Evolutionary conservation across 2,888 invertebrate genomes (phyloP), one percentile per base, ranked within the genome.

Genomic region (Polia nebulosa): DNA sequence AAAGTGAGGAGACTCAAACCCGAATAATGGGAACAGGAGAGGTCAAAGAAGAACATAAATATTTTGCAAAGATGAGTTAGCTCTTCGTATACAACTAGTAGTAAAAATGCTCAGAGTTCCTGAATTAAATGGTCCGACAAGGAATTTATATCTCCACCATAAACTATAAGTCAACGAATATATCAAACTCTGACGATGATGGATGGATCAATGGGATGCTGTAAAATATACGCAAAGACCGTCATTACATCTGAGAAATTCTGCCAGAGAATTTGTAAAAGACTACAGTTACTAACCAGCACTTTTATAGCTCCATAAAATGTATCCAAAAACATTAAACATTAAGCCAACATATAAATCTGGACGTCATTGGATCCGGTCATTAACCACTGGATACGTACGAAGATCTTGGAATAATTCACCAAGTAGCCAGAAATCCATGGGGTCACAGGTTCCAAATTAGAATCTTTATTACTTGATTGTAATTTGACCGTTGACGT

Each of bases 401-500:
- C 27, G 32, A 9, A 69, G 15, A 39, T 63, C 81, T 64, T 56
- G 15, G 44, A 64, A 80, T 60, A 60, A 69, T 69, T 39, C 44
- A 4, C 20, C 34, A 57, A 63, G 47, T 60, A 57, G 57, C 44
- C 52, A 76, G 56, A 76, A 75, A 44, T 57, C 22, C 2, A 76
- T 63, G 41, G 56, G 61, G 68, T 67, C 57, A 80, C 53, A 60
- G 56, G n/a, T 58, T 47, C 64, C 72, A 36, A 77, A 80, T 76
- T 64, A 64, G 77, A 70, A 52, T 63, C 36, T 80, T 77, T 80
- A 80, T 80, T 69, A 69, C 76, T 52, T 20, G 25, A 49, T 52
- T 80, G 76, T 70, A 76, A 69, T 76, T 80, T 64, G 70, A 80
- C 27, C 29, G 70, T 76, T 80, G 77, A 77, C 77, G 77, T 80